A percentile compares a stretch with the other conserved stretches of the same genome.
Evolutionary conservation across 2,797 vertebrate genomes (phyloP).

Genomic region (Sciurus vulgaris): DNA sequence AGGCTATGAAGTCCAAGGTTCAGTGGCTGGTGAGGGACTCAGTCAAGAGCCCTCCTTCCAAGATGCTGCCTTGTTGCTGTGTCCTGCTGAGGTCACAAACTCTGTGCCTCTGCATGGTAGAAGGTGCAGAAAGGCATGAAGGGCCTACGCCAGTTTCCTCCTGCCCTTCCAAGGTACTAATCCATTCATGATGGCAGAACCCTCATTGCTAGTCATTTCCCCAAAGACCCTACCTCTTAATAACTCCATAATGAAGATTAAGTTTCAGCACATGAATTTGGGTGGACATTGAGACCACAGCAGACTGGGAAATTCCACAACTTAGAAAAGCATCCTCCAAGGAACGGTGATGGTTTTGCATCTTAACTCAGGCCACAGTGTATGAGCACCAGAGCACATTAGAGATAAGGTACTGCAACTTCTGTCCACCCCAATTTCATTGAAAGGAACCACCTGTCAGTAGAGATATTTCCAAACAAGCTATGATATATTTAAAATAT

Average conservation of each 20-base stretch:
- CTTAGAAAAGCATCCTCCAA: not conserved
- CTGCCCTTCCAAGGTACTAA: accelerated
- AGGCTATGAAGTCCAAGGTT: not conserved
- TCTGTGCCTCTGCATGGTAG: not conserved
- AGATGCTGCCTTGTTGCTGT: not conserved
- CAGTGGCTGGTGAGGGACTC: not conserved
- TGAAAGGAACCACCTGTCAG: not conserved
- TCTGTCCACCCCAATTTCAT: not conserved
- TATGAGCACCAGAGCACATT: not conserved
- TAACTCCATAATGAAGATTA: not conserved
- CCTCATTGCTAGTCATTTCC: not conserved
- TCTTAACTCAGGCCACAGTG: no score
- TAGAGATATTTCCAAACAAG: not conserved
- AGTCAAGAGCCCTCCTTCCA: not conserved
- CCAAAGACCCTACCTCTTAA: not conserved
- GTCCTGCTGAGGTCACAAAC: not conserved
- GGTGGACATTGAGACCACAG: not conserved
- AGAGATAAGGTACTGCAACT: not conserved
- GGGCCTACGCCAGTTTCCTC: not conserved
- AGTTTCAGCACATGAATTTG: not conserved
- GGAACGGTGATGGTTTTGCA: not conserved
- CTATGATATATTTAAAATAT: not conserved
- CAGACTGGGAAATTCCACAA: not conserved
- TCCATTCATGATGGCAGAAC: not conserved
- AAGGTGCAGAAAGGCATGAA: not conserved